Conservation (phyloP, 2,888 invertebrate genomes). For the Ptychoptera contaminata region DNA sequence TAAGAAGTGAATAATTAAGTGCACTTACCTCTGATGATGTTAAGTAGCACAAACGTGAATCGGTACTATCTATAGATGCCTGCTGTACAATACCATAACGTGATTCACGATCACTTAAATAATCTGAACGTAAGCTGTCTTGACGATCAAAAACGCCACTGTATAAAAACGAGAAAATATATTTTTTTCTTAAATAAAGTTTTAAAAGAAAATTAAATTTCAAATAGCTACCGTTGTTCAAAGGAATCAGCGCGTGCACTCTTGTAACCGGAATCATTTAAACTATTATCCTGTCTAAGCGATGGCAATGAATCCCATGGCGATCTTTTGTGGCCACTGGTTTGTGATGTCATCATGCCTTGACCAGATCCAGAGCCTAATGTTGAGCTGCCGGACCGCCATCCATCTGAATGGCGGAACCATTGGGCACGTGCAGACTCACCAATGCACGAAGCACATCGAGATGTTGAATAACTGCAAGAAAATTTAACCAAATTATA, state of each 20-base stretch:
- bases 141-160: slow-evolving; percentile 78
- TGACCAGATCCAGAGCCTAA: slow-evolving; percentile 42
- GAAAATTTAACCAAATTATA: slow-evolving; percentile 10
- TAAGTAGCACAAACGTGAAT: slow-evolving; percentile 83
- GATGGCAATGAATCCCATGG: slow-evolving; percentile 82
- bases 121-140: slow-evolving; percentile 78
- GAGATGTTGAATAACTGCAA: slow-evolving; percentile 40
- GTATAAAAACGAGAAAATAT: slow-evolving; percentile 11
- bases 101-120: slow-evolving; percentile 77
- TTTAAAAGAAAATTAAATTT: slow-evolving; percentile 10
- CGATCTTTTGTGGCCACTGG: slow-evolving; percentile 50
- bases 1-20: neutral
- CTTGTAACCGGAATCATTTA: slow-evolving; percentile 76
- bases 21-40: slow-evolving; percentile 88
- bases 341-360: slow-evolving; percentile 33
- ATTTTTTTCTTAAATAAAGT: neutral
- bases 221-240: slow-evolving; percentile 54
- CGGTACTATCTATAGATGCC: slow-evolving; percentile 86
- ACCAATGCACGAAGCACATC: slow-evolving; percentile 79
- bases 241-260: slow-evolving; percentile 74
- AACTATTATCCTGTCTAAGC: slow-evolving; percentile 67
- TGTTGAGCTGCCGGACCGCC: slow-evolving; percentile 61
- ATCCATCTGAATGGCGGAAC: slow-evolving; percentile 82
- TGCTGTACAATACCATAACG: slow-evolving; percentile 84
- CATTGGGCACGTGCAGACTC: slow-evolving; percentile 77